Evolutionary conservation across 53 echinoderm and acorn worm genomes (phyloP).

Genomic region (Luidia sarsii): DNA sequence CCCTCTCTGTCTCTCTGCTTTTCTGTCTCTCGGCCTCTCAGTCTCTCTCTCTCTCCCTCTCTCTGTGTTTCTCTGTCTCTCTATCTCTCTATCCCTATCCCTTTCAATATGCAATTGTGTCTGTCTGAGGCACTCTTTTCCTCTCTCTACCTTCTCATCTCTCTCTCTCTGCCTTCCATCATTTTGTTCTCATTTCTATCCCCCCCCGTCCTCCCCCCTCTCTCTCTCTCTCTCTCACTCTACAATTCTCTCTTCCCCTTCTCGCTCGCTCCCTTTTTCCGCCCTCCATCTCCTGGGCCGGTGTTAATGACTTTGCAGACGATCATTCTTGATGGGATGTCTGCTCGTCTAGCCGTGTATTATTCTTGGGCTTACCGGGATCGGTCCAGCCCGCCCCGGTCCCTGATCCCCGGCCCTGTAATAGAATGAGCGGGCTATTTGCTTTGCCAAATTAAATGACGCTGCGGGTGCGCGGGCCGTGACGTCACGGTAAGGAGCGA

Average conservation of each 20-base stretch:
- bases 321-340: constrained; percentile 47
- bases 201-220: too few relatives aligned
- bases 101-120: too few relatives aligned
- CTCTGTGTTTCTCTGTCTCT: too few relatives aligned
- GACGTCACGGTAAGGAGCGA: constrained; percentile 14
- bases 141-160: background rate
- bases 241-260: background rate
- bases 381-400: constrained; percentile 3
- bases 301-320: constrained; percentile 61
- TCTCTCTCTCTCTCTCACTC: too few relatives aligned
- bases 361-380: constrained; percentile 46
- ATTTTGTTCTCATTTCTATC: too few relatives aligned
- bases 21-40: too few relatives aligned
- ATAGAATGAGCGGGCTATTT: constrained; percentile 41
- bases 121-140: too few relatives aligned
- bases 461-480: constrained; percentile 4
- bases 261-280: background rate
- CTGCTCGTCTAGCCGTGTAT: constrained; percentile 52
- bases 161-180: background rate
- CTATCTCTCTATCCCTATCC: too few relatives aligned
- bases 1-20: too few relatives aligned
- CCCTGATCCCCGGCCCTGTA: constrained; percentile 24
- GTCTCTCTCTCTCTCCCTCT: too few relatives aligned
- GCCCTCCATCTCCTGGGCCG: constrained; percentile 19
- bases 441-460: constrained; percentile 58